These are phyloP conservation scores for Sebastes kiyomatsui DNA, from an alignment of 2,797 vertebrate genomes.

Conservation along the genomic window DNA sequence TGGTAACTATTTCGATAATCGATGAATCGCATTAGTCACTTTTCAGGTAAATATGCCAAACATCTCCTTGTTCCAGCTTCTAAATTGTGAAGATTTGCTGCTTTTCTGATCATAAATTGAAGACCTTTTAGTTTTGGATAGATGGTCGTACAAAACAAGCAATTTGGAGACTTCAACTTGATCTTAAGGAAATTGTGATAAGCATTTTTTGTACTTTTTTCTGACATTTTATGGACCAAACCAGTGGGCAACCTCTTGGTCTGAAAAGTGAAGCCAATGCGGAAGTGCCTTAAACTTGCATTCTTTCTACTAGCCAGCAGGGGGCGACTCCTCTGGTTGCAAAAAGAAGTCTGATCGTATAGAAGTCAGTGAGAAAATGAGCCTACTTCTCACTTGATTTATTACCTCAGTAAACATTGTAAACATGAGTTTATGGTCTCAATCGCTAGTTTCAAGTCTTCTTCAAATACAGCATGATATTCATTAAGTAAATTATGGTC, in stretches of 20 bases:
- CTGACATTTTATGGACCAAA: neutral
- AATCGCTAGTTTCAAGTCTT: too few relatives aligned
- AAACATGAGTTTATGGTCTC: too few relatives aligned
- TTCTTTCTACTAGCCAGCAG: too few relatives aligned
- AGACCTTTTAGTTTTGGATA: neutral
- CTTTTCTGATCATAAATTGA: neutral
- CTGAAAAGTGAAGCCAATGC: too few relatives aligned
- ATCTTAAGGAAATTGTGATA: neutral
- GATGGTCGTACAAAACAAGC: neutral
- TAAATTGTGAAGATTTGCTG: neutral
- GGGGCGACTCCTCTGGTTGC: too few relatives aligned
- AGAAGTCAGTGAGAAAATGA: too few relatives aligned
- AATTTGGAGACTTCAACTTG: neutral
- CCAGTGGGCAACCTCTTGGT: too few relatives aligned
- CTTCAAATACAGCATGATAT: too few relatives aligned
- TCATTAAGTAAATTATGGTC: too few relatives aligned
- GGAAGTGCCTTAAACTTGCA: rapidly evolving
- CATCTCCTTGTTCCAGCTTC: neutral
- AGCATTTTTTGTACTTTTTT: neutral
- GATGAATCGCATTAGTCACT: rapidly evolving
- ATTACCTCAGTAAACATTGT: too few relatives aligned
- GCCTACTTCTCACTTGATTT: too few relatives aligned
- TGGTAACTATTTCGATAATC: neutral
- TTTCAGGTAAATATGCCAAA: neutral
- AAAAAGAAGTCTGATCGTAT: too few relatives aligned